These are phyloP conservation scores for Baccha elongata DNA, from an alignment of 2,888 invertebrate genomes.

Conservation along the genomic window DNA sequence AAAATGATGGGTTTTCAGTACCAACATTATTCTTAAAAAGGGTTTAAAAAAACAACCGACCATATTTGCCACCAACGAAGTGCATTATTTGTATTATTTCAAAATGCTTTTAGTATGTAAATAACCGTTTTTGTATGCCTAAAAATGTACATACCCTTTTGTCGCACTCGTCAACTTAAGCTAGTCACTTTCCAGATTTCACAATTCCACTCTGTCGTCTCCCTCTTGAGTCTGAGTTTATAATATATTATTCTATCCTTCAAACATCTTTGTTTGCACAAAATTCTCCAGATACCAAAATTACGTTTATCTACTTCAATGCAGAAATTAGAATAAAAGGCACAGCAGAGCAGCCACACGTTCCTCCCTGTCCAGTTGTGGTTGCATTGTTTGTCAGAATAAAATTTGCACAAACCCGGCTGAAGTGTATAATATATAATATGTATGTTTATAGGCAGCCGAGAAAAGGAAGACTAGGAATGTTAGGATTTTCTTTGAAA, in stretches of 20 bases:
- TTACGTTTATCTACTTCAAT: slow-evolving; percentile 37
- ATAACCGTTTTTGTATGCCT: no score
- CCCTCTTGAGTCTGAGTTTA: background rate
- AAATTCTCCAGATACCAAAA: slow-evolving; percentile 37
- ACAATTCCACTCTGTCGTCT: background rate
- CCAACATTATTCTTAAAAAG: no score
- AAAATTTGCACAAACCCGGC: slow-evolving; percentile 37
- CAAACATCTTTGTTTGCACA: slow-evolving; percentile 30
- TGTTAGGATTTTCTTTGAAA: slow-evolving; percentile 58
- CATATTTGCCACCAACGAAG: no score
- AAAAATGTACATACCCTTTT: no score
- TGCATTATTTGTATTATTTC: no score
- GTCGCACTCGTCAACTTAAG: background rate
- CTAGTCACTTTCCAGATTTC: background rate
- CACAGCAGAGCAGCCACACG: slow-evolving; percentile 18
- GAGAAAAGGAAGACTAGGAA: background rate
- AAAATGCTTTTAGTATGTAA: no score
- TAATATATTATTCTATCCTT: slow-evolving; percentile 12
- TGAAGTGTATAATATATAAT: background rate
- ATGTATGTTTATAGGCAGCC: no score
- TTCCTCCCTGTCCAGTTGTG: slow-evolving; percentile 33
- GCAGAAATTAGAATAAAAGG: slow-evolving; percentile 60
- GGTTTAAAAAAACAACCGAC: no score
- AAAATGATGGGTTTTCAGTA: no score
- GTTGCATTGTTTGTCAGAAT: slow-evolving; percentile 51